Base-by-base conservation (phyloP, 1,140 invertebrate genomes). In the Chymomyza costata region DNA sequence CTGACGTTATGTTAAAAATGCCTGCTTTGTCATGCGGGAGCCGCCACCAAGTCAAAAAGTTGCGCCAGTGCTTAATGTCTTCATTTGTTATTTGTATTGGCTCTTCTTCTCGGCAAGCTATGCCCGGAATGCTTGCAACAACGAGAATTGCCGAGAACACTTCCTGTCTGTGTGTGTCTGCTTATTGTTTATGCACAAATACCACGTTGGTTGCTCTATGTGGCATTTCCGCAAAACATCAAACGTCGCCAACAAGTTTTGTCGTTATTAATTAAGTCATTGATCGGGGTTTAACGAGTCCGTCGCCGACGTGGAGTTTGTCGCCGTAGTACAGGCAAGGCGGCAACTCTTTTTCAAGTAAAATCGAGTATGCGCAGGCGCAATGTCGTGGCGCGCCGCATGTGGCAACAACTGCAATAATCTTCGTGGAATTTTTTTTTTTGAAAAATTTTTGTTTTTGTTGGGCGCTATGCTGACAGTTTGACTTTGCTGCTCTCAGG, bases 351-450 rank as follows among this genome's bases (percentile, higher is more conserved):
- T 61, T 61, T 25, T 46, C 52, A 61, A 56, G 52, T 56, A 53
- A 46, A 10, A 17, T 44, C 51, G 43, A 35, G 40, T n/a, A n/a
- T 62, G 50, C 65, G 51, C 32, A 25, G 41, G n/a, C n/a, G n/a
- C n/a, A n/a, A n/a, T n/a, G n/a, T n/a, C n/a, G n/a, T n/a, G n/a
- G n/a, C n/a, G 53, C 38, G 58, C 46, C 21, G 21, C 21, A 25
- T 25, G 21, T 61, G 45, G 69, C 47, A 66, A 70, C 39, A 49
- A n/a, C n/a, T n/a, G n/a, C n/a, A n/a, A n/a, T n/a, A n/a, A n/a
- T 78, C 65, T 76, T 78, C 71, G 67, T 78, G 73, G 71, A 78
- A 78, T 80, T 78, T 67, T 80, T 80, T 58, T 66, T 69, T n/a
- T n/a, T n/a, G n/a, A n/a, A n/a, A n/a, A n/a, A n/a, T n/a, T n/a